These are phyloP conservation scores for Hassar affinis DNA, from an alignment of 2,113 vertebrate species.

Conservation along the genomic window DNA sequence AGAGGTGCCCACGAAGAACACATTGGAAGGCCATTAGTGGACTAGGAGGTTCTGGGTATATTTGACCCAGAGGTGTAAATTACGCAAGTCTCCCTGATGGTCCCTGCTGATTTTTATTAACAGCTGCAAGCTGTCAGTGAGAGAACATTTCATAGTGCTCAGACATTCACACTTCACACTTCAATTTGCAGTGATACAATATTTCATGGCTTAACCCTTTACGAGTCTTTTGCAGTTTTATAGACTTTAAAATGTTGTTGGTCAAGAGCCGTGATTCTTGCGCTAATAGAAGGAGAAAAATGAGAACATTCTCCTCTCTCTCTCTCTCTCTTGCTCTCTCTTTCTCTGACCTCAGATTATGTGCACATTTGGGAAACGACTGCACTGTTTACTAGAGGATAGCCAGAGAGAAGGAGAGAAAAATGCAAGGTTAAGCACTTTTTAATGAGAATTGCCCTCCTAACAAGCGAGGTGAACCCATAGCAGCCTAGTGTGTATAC, in stretches of 20 bases:
- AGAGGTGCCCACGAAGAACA: not conserved
- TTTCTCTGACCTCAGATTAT: constrained; percentile 29
- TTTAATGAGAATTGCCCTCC: constrained; percentile 56
- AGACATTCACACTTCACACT: constrained; percentile 10
- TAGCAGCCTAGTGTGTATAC: not conserved
- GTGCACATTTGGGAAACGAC: constrained; percentile 32
- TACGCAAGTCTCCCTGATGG: not conserved
- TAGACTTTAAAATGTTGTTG: constrained; percentile 4
- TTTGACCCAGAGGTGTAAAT: not conserved
- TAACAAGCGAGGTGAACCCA: constrained; percentile 55
- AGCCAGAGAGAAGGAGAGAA: constrained; percentile 18
- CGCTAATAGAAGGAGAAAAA: not conserved
- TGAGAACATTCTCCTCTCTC: not conserved
- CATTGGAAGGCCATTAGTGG: not conserved
- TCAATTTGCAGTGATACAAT: constrained; percentile 1
- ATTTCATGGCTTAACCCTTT: not conserved
- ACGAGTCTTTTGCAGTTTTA: constrained; percentile 4
- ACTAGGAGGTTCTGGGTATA: not conserved
- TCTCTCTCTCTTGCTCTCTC: not conserved
- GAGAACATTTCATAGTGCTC: constrained; percentile 4
- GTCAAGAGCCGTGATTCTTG: not conserved
- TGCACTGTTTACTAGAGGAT: constrained; percentile 9
- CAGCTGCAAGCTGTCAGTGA: constrained; percentile 16
- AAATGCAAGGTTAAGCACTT: constrained; percentile 48
- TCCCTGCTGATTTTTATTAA: constrained; percentile 20